Evolutionary conservation across 2,113 vertebrate species (phyloP).

Genomic region (Chiloscyllium plagiosum): DNA sequence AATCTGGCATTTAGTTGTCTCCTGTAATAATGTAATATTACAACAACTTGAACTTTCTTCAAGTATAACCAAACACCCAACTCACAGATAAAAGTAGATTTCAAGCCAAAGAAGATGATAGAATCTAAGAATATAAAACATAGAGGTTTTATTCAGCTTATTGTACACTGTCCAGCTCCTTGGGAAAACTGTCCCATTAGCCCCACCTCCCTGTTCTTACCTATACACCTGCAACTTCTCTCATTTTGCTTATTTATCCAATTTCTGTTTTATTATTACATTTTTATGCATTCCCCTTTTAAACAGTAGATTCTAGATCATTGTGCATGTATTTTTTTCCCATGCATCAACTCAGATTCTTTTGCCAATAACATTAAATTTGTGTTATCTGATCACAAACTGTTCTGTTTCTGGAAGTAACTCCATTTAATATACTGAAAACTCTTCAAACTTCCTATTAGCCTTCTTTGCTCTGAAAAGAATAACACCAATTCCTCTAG

Average conservation of each 20-base stretch:
- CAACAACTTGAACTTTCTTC: not conserved
- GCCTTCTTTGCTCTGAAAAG: not conserved
- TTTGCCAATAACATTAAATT: not conserved
- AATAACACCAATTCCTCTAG: not conserved
- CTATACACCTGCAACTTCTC: not conserved
- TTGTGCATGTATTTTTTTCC: not conserved
- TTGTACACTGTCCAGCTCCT: not conserved
- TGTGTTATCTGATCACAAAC: not conserved
- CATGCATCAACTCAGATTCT: not conserved
- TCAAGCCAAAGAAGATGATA: not conserved
- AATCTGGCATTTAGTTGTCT: not conserved
- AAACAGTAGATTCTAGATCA: not conserved
- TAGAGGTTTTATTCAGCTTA: not conserved
- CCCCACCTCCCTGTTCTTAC: not conserved
- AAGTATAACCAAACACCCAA: not conserved
- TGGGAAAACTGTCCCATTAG: not conserved
- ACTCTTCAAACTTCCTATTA: not conserved
- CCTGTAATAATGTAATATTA: not conserved
- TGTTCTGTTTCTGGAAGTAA: not conserved
- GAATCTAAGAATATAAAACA: not conserved
- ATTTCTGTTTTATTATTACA: not conserved
- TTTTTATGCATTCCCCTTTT: not conserved
- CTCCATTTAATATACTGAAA: not conserved
- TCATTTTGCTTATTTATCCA: not conserved
- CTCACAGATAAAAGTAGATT: not conserved